phyloP scores from a whole-genome alignment of 2,888 invertebrate species.

The Tipula confusa region DNA sequence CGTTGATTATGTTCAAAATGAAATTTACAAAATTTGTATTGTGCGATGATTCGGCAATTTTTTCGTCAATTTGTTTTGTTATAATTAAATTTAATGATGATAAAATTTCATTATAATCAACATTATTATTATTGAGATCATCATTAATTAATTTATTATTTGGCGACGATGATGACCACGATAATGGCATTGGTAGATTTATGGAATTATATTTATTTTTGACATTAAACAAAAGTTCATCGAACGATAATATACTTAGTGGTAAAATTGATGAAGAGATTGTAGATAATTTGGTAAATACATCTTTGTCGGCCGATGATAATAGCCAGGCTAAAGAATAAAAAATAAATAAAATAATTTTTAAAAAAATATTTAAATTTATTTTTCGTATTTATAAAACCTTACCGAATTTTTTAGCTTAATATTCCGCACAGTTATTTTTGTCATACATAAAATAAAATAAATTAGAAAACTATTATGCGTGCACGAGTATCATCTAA shows the following conservation, averaged over 20 bases:
- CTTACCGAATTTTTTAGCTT: conserved; percentile 29
- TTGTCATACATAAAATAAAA: not conserved
- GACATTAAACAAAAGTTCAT: not conserved
- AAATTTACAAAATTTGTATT: not conserved
- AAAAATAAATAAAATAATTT: not conserved
- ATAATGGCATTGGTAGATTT: not conserved
- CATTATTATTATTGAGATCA: not conserved
- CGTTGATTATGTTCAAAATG: not conserved
- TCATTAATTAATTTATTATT: not conserved
- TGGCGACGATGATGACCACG: not conserved
- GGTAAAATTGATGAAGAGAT: not conserved
- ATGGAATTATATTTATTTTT: not conserved
- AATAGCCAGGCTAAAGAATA: not conserved
- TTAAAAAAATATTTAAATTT: not conserved
- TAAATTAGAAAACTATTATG: not conserved
- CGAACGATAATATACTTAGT: not conserved
- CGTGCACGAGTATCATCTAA: conserved; percentile 20
- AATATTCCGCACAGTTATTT: conserved; percentile 25
- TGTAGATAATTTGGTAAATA: not conserved
- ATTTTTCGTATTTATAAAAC: not conserved
- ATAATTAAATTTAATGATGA: conserved; percentile 47
- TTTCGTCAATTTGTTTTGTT: conserved; percentile 44
- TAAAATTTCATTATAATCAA: conserved; percentile 46
- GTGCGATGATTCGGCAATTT: not conserved
- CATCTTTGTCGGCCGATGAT: not conserved